Percentiles rank a stretch among this genome's conserved stretches.
Conservation (phyloP, 2,113 vertebrate species). For the Podocnemis expansa region DNA sequence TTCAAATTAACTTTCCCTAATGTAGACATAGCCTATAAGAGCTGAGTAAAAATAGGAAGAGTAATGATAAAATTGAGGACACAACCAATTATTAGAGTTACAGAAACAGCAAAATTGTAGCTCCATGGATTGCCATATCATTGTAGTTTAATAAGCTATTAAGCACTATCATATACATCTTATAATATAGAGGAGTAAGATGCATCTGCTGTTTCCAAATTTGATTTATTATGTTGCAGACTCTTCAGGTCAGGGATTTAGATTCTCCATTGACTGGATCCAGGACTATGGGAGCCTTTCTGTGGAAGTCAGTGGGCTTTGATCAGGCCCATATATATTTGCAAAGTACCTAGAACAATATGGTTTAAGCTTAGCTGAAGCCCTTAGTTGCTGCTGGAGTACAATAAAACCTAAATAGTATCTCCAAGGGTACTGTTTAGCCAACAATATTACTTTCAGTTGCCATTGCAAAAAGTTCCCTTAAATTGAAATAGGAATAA, state of each 20-base stretch:
- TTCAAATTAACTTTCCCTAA: no score
- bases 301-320: background rate
- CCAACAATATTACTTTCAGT: background rate
- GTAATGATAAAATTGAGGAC: background rate
- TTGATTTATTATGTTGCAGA: background rate
- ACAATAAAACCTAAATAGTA: background rate
- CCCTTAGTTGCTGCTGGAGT: background rate
- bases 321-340: background rate
- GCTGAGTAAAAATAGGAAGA: conserved; percentile 13
- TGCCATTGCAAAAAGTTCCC: background rate
- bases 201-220: background rate
- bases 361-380: background rate
- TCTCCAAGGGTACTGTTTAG: fast-evolving
- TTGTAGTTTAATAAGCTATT: no score
- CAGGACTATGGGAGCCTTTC: background rate
- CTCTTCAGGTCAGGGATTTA: background rate
- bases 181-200: background rate
- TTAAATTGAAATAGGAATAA: background rate
- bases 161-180: background rate
- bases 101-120: no score
- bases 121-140: no score
- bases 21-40: no score
- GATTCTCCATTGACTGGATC: background rate
- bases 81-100: no score
- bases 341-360: background rate